Evolutionary conservation across 1,140 invertebrate genomes (phyloP), one percentile per base, ranked within the genome.

Genomic region (Neodiprion pinetum): DNA sequence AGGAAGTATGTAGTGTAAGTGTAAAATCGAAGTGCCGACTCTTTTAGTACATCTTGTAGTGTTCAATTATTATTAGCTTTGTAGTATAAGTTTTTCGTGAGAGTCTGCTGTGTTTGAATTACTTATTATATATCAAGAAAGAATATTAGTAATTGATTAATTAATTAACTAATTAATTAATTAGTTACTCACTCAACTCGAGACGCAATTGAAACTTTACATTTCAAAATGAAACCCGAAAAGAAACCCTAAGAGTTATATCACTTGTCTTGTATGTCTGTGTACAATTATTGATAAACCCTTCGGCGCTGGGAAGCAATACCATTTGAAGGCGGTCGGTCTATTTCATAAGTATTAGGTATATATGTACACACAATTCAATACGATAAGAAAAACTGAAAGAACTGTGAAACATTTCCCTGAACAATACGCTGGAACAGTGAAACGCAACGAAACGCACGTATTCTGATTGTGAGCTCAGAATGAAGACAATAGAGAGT

Each of bases 1-100:
- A 17, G n/a, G 4, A 61, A 61, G 9, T 61, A 61, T 61, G n/a
- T 17, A 61, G 28, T 17, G 53, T 61, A 61, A 61, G n/a, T 61
- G 4, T 61, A 61, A 14, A 61, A 17, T 61, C 53, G 53, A 12
- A 40, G 28, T 40, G 28, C n/a, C 53, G 53, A 61, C 53, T 61
- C 53, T 61, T 61, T 12, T 61, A 61, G 53, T 61, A 61, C 53
- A 61, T 17, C 53, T 61, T 61, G 53, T 61, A 61, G 53, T 61
- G 53, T 61, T 61, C 53, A 61, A 61, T 61, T 40, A 61, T 61
- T 14, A 61, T 61, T 61, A 61, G 53, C 53, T 61, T 61, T 17
- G 53, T 61, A 61, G 53, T 14, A 14, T 17, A 14, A 12, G 53
- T 61, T 17, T 9, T 61, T 61, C 53, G 53, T 14, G 11, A 61